Conservation (phyloP, 1,140 invertebrate species). For the Drosophila sp. region DNA sequence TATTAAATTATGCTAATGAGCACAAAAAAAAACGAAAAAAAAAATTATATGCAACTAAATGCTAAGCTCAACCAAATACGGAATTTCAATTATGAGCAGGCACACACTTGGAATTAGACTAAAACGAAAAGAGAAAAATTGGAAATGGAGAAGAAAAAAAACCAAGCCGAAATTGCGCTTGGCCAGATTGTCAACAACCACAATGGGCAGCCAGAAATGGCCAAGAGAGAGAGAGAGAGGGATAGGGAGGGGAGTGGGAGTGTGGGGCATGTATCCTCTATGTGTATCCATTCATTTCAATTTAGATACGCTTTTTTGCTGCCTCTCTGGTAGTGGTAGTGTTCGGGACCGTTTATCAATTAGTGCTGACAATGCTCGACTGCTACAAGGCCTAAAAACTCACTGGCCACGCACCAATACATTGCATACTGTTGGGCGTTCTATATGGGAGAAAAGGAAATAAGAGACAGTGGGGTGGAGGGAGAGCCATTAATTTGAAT, state of each 20-base stretch:
- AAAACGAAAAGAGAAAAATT: conserved; percentile 29
- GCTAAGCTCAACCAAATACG: conserved; percentile 35
- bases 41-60: not conserved
- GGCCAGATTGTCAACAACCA: conserved; percentile 24
- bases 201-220: conserved; percentile 4
- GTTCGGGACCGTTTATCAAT: conserved; percentile 50
- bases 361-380: conserved; percentile 47
- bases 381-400: conserved; percentile 22
- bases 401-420: not conserved
- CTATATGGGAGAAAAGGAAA: conserved; percentile 1
- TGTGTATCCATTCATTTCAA: conserved; percentile 41
- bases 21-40: conserved; percentile 27
- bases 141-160: conserved; percentile 25
- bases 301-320: conserved; percentile 13
- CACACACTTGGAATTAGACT: conserved; percentile 5
- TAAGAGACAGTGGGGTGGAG: not conserved
- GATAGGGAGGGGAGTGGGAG: not conserved
- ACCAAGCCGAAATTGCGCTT: conserved; percentile 24
- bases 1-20: conserved; percentile 82
- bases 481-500: conserved; percentile 1
- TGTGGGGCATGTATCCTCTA: not conserved
- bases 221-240: not conserved
- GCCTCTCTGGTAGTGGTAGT: not conserved
- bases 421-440: conserved; percentile 26
- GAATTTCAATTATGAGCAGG: conserved; percentile 69